A percentile compares a stretch with the other conserved stretches of the same genome.
phyloP scores from a whole-genome alignment of 2,888 invertebrate species.

The Lordiphosa andalusiaca region DNA sequence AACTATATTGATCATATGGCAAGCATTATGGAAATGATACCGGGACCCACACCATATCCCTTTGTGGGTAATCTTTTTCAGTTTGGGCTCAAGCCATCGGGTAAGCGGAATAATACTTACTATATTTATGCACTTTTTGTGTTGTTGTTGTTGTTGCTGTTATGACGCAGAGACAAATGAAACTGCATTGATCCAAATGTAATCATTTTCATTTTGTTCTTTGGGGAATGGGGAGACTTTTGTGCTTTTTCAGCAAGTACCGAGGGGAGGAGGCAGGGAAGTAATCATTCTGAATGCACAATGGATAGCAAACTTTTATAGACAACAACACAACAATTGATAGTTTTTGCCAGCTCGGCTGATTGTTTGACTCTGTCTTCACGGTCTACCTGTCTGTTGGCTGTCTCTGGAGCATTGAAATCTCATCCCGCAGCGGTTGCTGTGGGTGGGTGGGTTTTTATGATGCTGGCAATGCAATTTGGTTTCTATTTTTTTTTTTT shows the following conservation, averaged over 20 bases:
- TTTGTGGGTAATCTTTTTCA: conserved; percentile 77
- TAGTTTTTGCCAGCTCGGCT: conserved; percentile 39
- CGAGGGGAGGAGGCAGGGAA: too few relatives aligned
- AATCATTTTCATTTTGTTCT: conserved; percentile 14
- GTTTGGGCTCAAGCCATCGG: conserved; percentile 71
- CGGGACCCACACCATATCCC: conserved; percentile 75
- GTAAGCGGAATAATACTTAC: conserved; percentile 58
- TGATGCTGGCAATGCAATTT: too few relatives aligned
- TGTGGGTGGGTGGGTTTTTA: too few relatives aligned
- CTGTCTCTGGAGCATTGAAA: conserved; percentile 1
- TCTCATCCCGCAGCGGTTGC: not conserved
- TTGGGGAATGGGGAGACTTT: conserved; percentile 17
- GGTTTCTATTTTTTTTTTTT: too few relatives aligned
- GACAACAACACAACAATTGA: conserved; percentile 33
- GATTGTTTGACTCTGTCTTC: conserved; percentile 1
- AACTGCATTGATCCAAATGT: not conserved
- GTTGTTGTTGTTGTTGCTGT: conserved; percentile 13
- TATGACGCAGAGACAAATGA: too few relatives aligned
- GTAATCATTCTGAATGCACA: conserved; percentile 66
- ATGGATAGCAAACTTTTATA: conserved; percentile 24
- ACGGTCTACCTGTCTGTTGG: too few relatives aligned
- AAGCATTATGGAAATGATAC: conserved; percentile 77
- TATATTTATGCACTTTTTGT: conserved; percentile 63
- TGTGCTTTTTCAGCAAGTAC: conserved; percentile 30
- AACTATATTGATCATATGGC: conserved; percentile 76